phyloP scores from a whole-genome alignment of 2,888 invertebrate species.

The Chloromyia formosa region DNA sequence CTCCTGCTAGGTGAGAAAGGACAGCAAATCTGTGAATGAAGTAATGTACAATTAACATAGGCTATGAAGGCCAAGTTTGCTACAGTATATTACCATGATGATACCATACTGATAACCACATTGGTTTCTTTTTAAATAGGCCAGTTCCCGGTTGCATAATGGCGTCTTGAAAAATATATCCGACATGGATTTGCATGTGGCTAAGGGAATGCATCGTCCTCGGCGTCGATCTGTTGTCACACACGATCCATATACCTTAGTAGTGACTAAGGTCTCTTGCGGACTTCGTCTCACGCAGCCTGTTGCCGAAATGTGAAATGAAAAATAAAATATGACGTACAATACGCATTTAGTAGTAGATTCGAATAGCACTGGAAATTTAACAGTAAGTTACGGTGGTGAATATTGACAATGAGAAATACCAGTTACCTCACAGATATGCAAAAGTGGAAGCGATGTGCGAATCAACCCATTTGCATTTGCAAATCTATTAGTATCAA shows the following conservation, averaged over 20 bases:
- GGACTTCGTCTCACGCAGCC: no score
- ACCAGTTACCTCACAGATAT: no score
- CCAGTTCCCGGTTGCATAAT: not conserved
- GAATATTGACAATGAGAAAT: no score
- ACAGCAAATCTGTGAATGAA: slow-evolving; percentile 28
- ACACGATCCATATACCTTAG: not conserved
- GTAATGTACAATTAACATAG: not conserved
- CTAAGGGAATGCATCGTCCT: slow-evolving; percentile 23
- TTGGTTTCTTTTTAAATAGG: slow-evolving; percentile 26
- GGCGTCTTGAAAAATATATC: not conserved
- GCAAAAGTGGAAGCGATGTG: no score
- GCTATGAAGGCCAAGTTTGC: not conserved
- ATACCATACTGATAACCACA: slow-evolving; percentile 15
- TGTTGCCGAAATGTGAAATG: no score
- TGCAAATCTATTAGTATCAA: no score
- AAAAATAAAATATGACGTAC: no score
- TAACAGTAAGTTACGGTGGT: no score
- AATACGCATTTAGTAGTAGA: no score
- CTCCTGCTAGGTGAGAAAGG: not conserved
- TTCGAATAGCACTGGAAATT: no score
- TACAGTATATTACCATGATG: slow-evolving; percentile 18
- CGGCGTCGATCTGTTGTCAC: not conserved
- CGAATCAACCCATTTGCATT: no score
- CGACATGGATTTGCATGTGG: not conserved
- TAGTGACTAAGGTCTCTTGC: no score